Evolutionary conservation across 2,113 vertebrate genomes (phyloP).

Genomic region (Myiozetetes cayanensis): DNA sequence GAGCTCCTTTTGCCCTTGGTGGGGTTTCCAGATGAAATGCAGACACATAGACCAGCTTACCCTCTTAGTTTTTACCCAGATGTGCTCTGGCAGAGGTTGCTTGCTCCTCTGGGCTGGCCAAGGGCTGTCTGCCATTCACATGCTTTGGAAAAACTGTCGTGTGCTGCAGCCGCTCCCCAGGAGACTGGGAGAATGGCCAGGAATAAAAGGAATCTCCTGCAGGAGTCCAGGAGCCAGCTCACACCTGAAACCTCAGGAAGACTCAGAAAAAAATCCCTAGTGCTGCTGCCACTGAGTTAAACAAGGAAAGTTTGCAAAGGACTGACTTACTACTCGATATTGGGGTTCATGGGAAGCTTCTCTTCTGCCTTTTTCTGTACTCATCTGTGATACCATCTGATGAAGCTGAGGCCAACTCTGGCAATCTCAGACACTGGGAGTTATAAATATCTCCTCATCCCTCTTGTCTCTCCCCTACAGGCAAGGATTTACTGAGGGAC

Average conservation of each 20-base stretch:
- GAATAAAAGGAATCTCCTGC: conserved; percentile 14
- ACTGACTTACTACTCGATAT: background rate
- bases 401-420: background rate
- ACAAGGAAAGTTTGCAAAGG: background rate
- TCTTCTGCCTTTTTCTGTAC: background rate
- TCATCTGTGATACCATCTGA: background rate
- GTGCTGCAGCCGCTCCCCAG: background rate
- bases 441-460: background rate
- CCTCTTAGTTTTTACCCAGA: background rate
- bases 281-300: background rate
- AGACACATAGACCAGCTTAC: background rate
- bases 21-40: background rate
- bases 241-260: background rate
- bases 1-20: background rate
- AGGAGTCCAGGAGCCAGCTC: background rate
- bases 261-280: background rate
- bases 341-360: background rate
- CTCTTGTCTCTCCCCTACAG: background rate
- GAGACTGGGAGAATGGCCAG: background rate
- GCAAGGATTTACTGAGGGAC: background rate
- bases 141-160: background rate
- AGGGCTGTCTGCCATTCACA: background rate
- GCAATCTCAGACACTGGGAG: background rate
- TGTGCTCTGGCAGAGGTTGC: background rate
- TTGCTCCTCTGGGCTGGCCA: background rate